phyloP scores from a whole-genome alignment of 2,113 vertebrate genomes.

The Gopherus flavomarginatus region DNA sequence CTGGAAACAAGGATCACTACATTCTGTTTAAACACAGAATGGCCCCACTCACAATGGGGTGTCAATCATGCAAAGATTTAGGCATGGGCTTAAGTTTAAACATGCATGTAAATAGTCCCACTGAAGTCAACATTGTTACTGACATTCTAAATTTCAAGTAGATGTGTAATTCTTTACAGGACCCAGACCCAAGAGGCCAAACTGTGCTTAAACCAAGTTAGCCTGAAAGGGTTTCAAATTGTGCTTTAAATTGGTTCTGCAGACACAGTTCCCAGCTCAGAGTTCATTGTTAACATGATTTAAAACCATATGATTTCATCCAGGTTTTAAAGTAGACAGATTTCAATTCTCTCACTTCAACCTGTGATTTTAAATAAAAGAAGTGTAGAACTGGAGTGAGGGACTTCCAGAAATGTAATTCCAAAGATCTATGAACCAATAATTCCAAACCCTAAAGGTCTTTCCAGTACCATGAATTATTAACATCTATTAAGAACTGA shows the following conservation, averaged over 20 bases:
- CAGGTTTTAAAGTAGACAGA: neutral
- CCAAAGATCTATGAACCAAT: neutral
- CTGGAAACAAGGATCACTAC: neutral
- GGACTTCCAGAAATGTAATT: neutral
- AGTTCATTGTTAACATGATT: neutral
- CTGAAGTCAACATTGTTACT: neutral
- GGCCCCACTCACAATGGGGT: neutral
- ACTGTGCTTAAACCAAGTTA: neutral
- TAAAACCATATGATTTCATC: neutral
- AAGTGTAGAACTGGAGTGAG: neutral
- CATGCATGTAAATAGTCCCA: neutral
- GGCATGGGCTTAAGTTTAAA: neutral
- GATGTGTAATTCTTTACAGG: neutral
- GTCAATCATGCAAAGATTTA: neutral
- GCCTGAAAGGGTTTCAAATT: neutral
- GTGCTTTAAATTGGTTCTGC: neutral
- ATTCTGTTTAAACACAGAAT: neutral
- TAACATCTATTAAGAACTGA: neutral
- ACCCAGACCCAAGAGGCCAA: neutral
- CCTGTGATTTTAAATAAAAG: neutral
- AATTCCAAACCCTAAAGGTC: neutral
- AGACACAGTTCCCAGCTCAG: neutral
- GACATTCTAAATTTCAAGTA: neutral
- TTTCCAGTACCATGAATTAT: fast-evolving
- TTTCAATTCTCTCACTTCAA: neutral